phyloP scores from a whole-genome alignment of 2,113 vertebrate species.

The Apteryx owenii region DNA sequence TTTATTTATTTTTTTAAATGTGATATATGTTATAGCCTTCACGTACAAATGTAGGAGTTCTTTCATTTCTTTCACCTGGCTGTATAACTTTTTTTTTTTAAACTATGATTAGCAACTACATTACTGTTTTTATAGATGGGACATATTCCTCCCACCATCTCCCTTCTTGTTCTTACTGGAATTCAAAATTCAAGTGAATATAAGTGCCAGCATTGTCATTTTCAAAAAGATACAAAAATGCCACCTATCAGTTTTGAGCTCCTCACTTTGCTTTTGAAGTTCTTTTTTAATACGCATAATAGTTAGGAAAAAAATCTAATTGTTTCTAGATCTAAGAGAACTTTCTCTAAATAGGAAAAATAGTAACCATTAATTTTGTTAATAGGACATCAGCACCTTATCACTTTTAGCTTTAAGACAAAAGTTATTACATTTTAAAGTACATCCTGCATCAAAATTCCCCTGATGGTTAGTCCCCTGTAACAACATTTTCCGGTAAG shows the following conservation, averaged over 20 bases:
- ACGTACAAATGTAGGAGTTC: background rate
- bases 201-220: background rate
- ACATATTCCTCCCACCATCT: background rate
- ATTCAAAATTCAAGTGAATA: background rate
- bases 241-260: background rate
- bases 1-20: accelerated
- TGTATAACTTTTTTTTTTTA: background rate
- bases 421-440: background rate
- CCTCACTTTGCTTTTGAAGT: background rate
- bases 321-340: background rate
- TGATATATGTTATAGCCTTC: background rate
- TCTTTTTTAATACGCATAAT: background rate
- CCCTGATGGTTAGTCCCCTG: too few relatives aligned
- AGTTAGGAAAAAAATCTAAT: background rate
- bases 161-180: background rate
- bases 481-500: background rate
- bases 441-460: background rate
- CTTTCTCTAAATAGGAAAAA: background rate
- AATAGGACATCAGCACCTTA: background rate
- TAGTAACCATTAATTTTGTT: background rate
- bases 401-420: background rate
- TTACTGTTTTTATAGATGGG: background rate
- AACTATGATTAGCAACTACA: background rate
- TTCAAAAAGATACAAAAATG: background rate
- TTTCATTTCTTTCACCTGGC: background rate